Conservation (phyloP, 2,888 invertebrate species). For the Ramazzottius varieornatus region DNA sequence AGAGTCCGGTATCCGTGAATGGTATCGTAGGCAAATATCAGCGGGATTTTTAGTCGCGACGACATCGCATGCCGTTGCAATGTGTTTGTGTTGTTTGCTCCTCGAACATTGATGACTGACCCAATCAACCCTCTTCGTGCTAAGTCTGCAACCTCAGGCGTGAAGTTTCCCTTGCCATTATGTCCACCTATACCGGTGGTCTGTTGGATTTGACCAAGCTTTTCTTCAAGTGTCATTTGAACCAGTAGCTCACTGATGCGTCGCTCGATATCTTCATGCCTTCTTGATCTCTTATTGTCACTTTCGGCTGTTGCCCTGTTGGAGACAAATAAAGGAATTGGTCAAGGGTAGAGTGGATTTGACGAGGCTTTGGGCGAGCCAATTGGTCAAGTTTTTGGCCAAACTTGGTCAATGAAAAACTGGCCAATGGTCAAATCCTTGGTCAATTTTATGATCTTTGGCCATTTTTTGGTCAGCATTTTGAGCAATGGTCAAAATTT, state of each 20-base stretch:
- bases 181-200: not conserved
- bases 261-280: not conserved
- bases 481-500: too few relatives aligned
- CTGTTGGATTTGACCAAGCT: slow-evolving; percentile 6
- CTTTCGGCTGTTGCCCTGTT: too few relatives aligned
- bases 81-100: not conserved
- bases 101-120: not conserved
- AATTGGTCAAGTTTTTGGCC: too few relatives aligned
- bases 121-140: not conserved
- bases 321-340: too few relatives aligned
- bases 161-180: not conserved
- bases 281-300: too few relatives aligned
- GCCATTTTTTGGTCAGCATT: too few relatives aligned
- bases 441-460: too few relatives aligned
- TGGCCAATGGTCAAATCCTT: too few relatives aligned
- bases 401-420: too few relatives aligned
- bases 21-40: slow-evolving; percentile 6
- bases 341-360: too few relatives aligned
- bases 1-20: slow-evolving; percentile 7
- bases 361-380: too few relatives aligned
- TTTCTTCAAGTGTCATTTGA: slow-evolving; percentile 6
- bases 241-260: not conserved
- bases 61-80: not conserved
- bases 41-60: slow-evolving; percentile 5
- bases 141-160: not conserved